These are phyloP conservation scores for Drosophila sturtevanti DNA, from an alignment of 1,140 invertebrate species.

Conservation along the genomic window DNA sequence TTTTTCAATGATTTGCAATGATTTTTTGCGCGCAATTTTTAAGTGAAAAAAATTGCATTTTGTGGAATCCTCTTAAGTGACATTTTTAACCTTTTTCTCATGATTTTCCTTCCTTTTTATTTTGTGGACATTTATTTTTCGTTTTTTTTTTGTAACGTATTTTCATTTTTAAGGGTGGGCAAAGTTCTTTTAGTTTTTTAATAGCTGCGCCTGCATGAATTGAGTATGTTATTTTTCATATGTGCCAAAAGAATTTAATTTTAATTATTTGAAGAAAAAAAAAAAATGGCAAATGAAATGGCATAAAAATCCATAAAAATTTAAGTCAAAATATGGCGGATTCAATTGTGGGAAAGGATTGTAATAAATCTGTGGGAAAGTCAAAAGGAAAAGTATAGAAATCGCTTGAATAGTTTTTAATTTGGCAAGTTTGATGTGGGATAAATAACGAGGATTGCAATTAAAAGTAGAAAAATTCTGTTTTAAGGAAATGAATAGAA, in stretches of 20 bases:
- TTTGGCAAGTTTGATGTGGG: background rate
- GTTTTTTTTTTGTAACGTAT: constrained; percentile 62
- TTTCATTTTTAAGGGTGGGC: constrained; percentile 28
- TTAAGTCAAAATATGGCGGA: constrained; percentile 41
- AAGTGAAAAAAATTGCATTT: constrained; percentile 38
- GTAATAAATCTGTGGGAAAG: constrained; percentile 19
- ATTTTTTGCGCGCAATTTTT: constrained; percentile 59
- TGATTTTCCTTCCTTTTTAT: constrained; percentile 11
- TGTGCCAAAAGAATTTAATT: constrained; percentile 41
- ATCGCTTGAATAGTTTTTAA: background rate
- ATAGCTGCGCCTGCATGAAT: constrained; percentile 61
- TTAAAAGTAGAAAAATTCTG: background rate
- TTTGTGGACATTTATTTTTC: constrained; percentile 13
- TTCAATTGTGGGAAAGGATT: background rate
- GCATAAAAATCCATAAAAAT: constrained; percentile 38
- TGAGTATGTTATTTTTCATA: constrained; percentile 26
- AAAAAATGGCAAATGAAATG: no score
- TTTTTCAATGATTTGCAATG: constrained; percentile 14
- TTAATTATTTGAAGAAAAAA: constrained; percentile 47
- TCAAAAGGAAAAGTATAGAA: background rate
- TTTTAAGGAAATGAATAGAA: no score
- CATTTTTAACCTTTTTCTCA: constrained; percentile 73
- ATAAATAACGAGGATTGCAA: background rate
- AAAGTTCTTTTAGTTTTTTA: constrained; percentile 35
- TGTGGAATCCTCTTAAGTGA: constrained; percentile 70